These are phyloP conservation scores for Anarrhichthys ocellatus DNA, from an alignment of 2,113 vertebrate species.

Conservation along the genomic window DNA sequence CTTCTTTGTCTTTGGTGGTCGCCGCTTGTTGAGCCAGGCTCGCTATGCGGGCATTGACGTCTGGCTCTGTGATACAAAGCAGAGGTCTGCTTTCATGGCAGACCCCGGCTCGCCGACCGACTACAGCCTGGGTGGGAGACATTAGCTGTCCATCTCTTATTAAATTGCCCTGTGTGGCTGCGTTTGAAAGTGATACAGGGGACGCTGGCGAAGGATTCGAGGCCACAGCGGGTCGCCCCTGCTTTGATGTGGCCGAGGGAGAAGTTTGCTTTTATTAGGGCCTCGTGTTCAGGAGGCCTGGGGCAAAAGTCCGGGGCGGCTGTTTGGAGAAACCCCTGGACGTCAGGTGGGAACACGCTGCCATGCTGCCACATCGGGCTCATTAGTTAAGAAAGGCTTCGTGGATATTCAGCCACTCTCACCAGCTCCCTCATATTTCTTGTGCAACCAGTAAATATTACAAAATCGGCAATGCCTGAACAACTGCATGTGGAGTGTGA, in stretches of 20 bases:
- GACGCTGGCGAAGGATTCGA: conserved; percentile 61
- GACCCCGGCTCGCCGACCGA: conserved; percentile 20
- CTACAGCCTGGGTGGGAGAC: conserved; percentile 66
- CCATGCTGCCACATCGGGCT: conserved; percentile 26
- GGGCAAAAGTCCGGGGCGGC: conserved; percentile 42
- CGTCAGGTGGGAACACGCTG: conserved; percentile 56
- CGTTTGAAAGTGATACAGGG: conserved; percentile 82
- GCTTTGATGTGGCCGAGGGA: conserved; percentile 75
- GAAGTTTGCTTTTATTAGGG: conserved; percentile 72
- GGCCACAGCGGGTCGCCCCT: conserved; percentile 50
- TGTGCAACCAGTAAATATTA: conserved; percentile 42
- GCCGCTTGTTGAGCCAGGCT: conserved; percentile 40
- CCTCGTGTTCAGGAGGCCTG: conserved; percentile 59
- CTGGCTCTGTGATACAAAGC: conserved; percentile 63
- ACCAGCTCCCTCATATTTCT: conserved; percentile 17
- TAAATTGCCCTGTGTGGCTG: conserved; percentile 71
- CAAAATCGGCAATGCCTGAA: not conserved
- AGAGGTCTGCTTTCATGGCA: conserved; percentile 75
- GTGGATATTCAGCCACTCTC: conserved; percentile 13
- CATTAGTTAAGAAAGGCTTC: conserved; percentile 25
- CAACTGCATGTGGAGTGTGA: conserved; percentile 11
- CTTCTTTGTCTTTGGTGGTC: conserved; percentile 46
- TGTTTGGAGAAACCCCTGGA: conserved; percentile 18
- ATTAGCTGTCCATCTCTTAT: conserved; percentile 80
- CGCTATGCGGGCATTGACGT: conserved; percentile 36